Conservation (phyloP, 2,888 invertebrate species). For the Tenthredo mesomela region DNA sequence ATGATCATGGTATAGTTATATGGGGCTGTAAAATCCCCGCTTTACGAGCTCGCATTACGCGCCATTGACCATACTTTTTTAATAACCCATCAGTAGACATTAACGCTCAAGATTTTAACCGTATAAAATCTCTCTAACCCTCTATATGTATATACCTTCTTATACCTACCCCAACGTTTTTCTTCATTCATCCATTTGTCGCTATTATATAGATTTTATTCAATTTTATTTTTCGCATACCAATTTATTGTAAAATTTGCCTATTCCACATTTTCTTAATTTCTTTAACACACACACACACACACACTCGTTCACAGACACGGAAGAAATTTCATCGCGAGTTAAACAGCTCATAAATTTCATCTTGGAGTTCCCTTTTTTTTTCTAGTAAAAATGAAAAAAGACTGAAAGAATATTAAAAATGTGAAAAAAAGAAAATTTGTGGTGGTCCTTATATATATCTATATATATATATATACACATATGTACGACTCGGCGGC, state of each 20-base stretch:
- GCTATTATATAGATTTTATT: too few species aligned
- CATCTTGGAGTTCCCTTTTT: too few species aligned
- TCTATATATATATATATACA: too few species aligned
- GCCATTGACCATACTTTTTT: conserved; percentile 66
- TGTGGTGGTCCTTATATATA: not conserved
- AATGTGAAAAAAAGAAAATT: too few species aligned
- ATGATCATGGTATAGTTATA: conserved; percentile 67
- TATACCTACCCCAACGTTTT: not conserved
- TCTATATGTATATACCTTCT: not conserved
- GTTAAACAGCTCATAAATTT: too few species aligned
- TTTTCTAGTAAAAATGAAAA: not conserved
- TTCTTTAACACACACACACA: too few species aligned
- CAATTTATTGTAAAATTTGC: too few species aligned
- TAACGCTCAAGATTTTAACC: conserved; percentile 54
- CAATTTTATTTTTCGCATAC: too few species aligned
- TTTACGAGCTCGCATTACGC: conserved; percentile 70
- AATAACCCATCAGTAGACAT: conserved; percentile 66
- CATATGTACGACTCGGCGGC: not conserved
- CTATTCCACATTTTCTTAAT: too few species aligned
- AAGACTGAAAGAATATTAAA: too few species aligned
- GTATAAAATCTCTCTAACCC: not conserved
- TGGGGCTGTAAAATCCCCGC: conserved; percentile 66
- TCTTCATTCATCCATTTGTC: not conserved
- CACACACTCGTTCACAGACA: too few species aligned
- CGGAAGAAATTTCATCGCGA: too few species aligned